These are phyloP conservation scores for Tineola bisselliella DNA, from an alignment of 2,888 invertebrate species.

Conservation along the genomic window DNA sequence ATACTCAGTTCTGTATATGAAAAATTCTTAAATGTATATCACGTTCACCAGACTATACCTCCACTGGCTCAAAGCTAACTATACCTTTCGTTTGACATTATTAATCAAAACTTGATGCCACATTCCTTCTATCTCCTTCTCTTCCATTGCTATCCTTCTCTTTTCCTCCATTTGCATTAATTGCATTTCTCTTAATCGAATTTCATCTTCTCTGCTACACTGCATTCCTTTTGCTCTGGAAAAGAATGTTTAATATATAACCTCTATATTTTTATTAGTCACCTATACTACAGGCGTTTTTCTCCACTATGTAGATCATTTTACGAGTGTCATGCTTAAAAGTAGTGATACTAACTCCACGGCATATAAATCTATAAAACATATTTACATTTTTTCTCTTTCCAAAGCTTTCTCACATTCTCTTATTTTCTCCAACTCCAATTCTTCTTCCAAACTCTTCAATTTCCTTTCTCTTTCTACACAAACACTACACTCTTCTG, in stretches of 20 bases:
- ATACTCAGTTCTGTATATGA: too few relatives aligned
- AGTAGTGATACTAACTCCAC: too few relatives aligned
- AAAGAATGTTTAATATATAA: too few relatives aligned
- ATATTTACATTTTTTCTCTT: conserved; percentile 49
- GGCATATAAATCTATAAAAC: too few relatives aligned
- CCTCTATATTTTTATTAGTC: too few relatives aligned
- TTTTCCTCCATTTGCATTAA: conserved; percentile 47
- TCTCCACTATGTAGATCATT: not conserved
- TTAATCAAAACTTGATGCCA: conserved; percentile 49
- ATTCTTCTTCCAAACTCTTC: conserved; percentile 32
- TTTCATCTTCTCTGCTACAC: conserved; percentile 40
- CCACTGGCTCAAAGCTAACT: too few relatives aligned
- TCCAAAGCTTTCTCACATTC: conserved; percentile 50
- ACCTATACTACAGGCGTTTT: not conserved
- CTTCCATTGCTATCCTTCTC: conserved; percentile 31
- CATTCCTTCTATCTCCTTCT: conserved; percentile 35
- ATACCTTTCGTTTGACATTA: conserved; percentile 42
- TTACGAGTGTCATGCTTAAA: too few relatives aligned
- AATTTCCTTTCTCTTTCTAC: conserved; percentile 31
- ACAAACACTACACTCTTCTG: conserved; percentile 30
- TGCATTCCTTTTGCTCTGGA: conserved; percentile 46
- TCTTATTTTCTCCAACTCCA: conserved; percentile 42
- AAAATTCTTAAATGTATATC: too few relatives aligned
- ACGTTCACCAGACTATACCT: too few relatives aligned
- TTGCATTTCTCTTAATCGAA: conserved; percentile 35